Conservation (phyloP, 2,888 invertebrate species). For the Drosophila imparisetae region DNA sequence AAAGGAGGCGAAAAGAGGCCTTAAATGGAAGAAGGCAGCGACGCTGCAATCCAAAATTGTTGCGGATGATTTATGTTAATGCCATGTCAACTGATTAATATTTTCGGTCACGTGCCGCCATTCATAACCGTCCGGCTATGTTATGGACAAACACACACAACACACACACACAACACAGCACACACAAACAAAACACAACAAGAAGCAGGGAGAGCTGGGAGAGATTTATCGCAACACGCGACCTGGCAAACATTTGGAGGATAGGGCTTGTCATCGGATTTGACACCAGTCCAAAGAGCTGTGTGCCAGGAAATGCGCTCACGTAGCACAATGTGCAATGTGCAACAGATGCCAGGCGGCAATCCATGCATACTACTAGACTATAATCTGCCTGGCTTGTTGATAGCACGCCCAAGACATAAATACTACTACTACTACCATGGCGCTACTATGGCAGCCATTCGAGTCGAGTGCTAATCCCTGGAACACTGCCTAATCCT, state of each 20-base stretch:
- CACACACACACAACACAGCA: neutral
- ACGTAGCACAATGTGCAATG: constrained; percentile 67
- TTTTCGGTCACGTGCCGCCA: constrained; percentile 83
- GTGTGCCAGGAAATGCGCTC: constrained; percentile 57
- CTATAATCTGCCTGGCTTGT: constrained; percentile 52
- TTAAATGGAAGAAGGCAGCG: constrained; percentile 18
- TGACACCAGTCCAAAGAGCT: constrained; percentile 42
- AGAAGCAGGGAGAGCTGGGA: constrained; percentile 19
- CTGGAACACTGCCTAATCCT: constrained; percentile 58
- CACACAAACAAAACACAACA: constrained; percentile 11
- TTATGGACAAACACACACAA: constrained; percentile 38
- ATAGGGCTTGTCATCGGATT: constrained; percentile 51
- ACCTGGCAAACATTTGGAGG: constrained; percentile 50
- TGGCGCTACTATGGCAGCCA: neutral
- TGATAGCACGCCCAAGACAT: constrained; percentile 59
- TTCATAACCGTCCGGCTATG: constrained; percentile 49
- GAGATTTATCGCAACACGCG: constrained; percentile 59
- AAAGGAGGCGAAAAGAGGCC: neutral
- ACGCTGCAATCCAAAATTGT: constrained; percentile 62
- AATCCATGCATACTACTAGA: constrained; percentile 31
- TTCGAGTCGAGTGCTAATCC: constrained; percentile 34
- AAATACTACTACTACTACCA: constrained; percentile 26
- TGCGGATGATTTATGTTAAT: constrained; percentile 82
- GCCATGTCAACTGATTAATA: constrained; percentile 83
- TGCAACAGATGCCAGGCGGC: constrained; percentile 61